Percentiles rank a stretch among this genome's conserved stretches.
These are phyloP conservation scores for Camponotus floridanus DNA, from an alignment of 1,140 invertebrate species.

Conservation along the genomic window DNA sequence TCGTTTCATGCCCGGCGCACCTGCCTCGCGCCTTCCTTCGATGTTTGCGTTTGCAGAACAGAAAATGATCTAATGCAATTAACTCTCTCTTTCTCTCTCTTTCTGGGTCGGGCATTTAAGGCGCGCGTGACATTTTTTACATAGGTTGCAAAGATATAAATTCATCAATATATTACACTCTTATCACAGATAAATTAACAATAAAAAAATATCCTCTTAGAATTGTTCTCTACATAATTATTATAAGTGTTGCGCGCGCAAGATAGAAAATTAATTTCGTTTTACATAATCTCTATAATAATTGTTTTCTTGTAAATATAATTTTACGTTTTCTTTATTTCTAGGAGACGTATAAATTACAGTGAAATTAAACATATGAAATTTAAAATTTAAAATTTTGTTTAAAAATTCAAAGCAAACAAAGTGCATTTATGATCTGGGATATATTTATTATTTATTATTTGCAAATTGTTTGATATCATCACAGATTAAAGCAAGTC, in stretches of 20 bases:
- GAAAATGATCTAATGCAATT: slow-evolving; percentile 57
- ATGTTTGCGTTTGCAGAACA: slow-evolving; percentile 37
- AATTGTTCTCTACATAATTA: background rate
- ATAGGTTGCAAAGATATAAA: background rate
- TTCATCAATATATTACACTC: background rate
- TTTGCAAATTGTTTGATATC: no score
- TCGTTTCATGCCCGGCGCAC: slow-evolving; percentile 41
- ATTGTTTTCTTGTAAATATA: no score
- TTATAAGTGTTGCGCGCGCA: background rate
- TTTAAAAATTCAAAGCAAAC: no score
- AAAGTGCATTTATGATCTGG: no score
- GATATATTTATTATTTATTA: no score
- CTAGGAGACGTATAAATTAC: no score
- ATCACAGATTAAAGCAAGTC: no score
- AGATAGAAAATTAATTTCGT: background rate
- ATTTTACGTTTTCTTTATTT: no score
- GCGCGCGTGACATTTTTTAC: background rate
- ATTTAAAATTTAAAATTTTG: no score
- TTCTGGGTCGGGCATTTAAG: background rate
- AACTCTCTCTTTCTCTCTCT: background rate
- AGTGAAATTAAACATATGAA: no score
- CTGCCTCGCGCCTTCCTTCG: slow-evolving; percentile 22
- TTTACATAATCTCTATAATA: background rate
- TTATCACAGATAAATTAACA: background rate
- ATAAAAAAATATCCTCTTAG: background rate